Conservation (phyloP, 2,888 invertebrate species). For the Eupeodes latifasciatus region DNA sequence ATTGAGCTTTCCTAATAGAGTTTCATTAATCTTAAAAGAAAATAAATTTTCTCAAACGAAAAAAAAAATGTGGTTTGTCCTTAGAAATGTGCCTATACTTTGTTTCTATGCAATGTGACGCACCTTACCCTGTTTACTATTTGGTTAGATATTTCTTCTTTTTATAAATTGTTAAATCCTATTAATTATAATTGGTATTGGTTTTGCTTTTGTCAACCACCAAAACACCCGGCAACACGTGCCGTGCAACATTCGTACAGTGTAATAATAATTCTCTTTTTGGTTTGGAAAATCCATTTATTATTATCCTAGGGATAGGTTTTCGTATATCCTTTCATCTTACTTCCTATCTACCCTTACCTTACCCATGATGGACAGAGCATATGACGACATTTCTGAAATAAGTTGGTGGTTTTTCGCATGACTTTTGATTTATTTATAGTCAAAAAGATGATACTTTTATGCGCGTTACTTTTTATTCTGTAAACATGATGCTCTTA, state of each 20-base stretch:
- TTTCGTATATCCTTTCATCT: not conserved
- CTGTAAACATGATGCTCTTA: not conserved
- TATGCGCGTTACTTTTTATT: not conserved
- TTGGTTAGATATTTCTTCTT: not conserved
- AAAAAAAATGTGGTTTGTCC: not conserved
- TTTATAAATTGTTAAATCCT: constrained; percentile 9
- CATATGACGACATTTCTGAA: constrained; percentile 30
- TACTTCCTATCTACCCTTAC: not conserved
- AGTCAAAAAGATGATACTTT: constrained; percentile 4
- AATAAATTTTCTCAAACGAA: not conserved
- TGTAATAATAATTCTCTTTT: not conserved
- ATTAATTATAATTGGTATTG: constrained; percentile 40
- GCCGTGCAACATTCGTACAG: constrained; percentile 6
- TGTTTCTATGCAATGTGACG: not conserved
- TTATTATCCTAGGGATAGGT: not conserved
- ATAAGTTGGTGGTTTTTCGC: constrained; percentile 27
- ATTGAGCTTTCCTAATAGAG: constrained; percentile 8
- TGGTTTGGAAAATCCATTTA: constrained; percentile 1
- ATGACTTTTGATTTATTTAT: constrained; percentile 37
- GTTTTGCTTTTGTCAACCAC: constrained; percentile 18
- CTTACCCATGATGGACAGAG: constrained; percentile 2
- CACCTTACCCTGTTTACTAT: not conserved
- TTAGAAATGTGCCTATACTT: not conserved
- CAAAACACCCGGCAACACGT: constrained; percentile 28
- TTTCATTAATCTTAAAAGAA: not conserved